These are phyloP conservation scores for Sula dactylatra DNA, from an alignment of 2,113 vertebrate species.

Conservation along the genomic window DNA sequence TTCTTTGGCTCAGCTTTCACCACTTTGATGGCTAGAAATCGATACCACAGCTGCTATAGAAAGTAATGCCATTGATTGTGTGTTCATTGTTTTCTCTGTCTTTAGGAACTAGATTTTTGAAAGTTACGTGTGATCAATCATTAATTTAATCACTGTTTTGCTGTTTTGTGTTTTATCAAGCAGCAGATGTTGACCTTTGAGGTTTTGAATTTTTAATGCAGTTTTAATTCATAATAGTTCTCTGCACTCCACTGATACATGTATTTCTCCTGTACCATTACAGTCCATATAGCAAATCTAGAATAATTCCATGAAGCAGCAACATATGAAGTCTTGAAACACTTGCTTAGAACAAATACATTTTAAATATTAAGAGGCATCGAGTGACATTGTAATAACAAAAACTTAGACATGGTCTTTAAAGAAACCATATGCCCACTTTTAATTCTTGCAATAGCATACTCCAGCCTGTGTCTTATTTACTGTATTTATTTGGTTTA, in stretches of 20 bases:
- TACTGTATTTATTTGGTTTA: background rate
- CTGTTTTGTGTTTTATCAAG: background rate
- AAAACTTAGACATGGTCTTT: background rate
- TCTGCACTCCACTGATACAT: background rate
- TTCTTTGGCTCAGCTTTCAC: background rate
- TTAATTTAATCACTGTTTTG: background rate
- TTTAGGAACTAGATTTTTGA: background rate
- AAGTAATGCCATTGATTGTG: background rate
- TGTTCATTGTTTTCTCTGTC: background rate
- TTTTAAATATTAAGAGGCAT: background rate
- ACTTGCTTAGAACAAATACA: background rate
- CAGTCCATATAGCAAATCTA: background rate
- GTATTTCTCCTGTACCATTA: background rate
- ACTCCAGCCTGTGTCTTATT: background rate
- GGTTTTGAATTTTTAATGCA: background rate
- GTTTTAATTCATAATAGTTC: background rate
- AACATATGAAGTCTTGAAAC: background rate
- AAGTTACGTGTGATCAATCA: background rate
- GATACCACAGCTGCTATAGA: background rate
- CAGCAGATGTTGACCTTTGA: background rate
- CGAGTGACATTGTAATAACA: background rate
- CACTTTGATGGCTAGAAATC: background rate
- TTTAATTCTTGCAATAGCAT: background rate
- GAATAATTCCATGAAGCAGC: background rate
- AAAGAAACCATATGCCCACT: background rate